These are phyloP conservation scores for Gavia stellata DNA, from an alignment of 2,113 vertebrate species.

Conservation along the genomic window DNA sequence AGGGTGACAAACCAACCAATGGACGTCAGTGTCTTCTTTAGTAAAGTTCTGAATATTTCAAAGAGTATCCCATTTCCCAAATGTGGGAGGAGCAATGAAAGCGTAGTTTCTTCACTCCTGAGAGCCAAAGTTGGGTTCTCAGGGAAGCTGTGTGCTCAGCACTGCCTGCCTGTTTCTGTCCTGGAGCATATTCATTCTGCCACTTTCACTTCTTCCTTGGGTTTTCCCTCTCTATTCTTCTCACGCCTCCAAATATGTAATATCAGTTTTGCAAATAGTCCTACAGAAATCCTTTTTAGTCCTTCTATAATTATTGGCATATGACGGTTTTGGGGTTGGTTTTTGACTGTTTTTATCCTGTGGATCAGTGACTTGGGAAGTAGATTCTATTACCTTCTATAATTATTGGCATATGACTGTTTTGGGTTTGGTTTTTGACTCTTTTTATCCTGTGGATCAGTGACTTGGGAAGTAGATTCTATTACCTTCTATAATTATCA, in stretches of 20 bases:
- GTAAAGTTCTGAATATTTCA: background rate
- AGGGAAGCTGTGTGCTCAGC: background rate
- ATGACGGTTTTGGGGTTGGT: rapidly evolving
- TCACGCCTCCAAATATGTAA: background rate
- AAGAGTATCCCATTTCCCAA: background rate
- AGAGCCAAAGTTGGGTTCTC: background rate
- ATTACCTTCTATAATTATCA: too few species aligned
- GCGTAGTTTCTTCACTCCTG: background rate
- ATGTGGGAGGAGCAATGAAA: background rate
- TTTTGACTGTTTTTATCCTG: background rate
- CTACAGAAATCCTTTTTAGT: background rate
- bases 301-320: background rate
- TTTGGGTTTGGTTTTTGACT: background rate
- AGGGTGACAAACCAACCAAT: background rate
- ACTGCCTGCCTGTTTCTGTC: background rate
- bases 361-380: background rate
- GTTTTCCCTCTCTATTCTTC: background rate
- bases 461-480: background rate
- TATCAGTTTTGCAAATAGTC: background rate
- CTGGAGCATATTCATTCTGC: background rate
- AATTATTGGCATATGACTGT: too few species aligned
- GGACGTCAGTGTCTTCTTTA: background rate
- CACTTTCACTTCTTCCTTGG: background rate
- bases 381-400: background rate
- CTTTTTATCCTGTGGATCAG: background rate